These are phyloP conservation scores for Pseudachorutes palmiensis DNA, from an alignment of 1,140 invertebrate genomes.

Conservation along the genomic window DNA sequence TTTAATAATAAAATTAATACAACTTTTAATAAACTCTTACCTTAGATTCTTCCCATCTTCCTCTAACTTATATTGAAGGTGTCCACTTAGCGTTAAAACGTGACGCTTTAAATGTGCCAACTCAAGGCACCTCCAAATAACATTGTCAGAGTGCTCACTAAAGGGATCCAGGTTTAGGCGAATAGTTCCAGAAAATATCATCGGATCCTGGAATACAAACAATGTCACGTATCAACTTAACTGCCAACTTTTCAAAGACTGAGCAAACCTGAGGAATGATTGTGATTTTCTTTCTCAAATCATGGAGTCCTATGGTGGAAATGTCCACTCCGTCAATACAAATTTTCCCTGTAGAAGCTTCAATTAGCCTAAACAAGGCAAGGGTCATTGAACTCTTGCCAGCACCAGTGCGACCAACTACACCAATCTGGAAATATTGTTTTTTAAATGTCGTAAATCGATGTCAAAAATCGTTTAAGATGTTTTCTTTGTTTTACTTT, in stretches of 20 bases:
- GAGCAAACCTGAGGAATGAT: slow-evolving; percentile 69
- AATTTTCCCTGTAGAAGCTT: slow-evolving; percentile 50
- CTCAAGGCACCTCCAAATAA: slow-evolving; percentile 71
- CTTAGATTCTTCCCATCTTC: slow-evolving; percentile 53
- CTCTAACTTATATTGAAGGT: slow-evolving; percentile 33
- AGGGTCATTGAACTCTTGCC: slow-evolving; percentile 49
- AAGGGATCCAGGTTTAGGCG: slow-evolving; percentile 77
- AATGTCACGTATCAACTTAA: too few relatives aligned
- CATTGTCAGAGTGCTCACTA: slow-evolving; percentile 62
- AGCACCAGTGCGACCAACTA: slow-evolving; percentile 48
- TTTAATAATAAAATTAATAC: background rate
- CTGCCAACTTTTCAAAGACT: too few relatives aligned
- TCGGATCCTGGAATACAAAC: slow-evolving; percentile 35
- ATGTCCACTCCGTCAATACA: slow-evolving; percentile 86
- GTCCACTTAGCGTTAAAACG: background rate
- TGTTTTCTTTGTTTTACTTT: background rate
- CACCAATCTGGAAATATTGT: slow-evolving; percentile 49
- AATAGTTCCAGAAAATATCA: slow-evolving; percentile 67
- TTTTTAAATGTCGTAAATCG: slow-evolving; percentile 48
- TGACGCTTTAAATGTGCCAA: slow-evolving; percentile 45
- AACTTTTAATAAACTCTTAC: background rate
- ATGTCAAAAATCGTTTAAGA: background rate
- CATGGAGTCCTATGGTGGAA: slow-evolving; percentile 73
- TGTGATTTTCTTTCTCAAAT: slow-evolving; percentile 73
- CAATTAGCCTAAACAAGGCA: slow-evolving; percentile 49